Evolutionary conservation across 2,888 invertebrate genomes (phyloP).

Genomic region (Cecidostiba fungosa): DNA sequence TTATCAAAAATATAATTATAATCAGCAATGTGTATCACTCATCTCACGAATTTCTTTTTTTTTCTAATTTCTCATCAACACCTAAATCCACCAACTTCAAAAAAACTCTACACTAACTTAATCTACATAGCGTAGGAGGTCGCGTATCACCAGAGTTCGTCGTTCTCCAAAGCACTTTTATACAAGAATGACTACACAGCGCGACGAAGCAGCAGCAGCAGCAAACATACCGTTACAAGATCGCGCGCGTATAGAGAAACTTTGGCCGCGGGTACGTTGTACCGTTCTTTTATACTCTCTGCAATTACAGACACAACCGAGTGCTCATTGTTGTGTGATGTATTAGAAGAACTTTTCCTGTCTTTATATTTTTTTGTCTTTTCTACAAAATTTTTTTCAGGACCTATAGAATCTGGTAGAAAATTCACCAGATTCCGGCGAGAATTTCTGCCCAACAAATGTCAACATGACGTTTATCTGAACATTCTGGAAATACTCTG

Average conservation of each 20-base stretch:
- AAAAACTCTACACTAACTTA: neutral
- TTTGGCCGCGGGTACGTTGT: neutral
- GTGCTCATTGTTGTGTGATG: neutral
- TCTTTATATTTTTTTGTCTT: neutral
- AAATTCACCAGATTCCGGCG: too few species aligned
- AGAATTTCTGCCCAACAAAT: too few species aligned
- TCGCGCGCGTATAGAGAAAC: neutral
- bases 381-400: neutral
- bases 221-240: constrained; percentile 23
- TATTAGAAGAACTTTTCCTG: neutral
- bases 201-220: neutral
- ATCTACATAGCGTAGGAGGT: neutral
- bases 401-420: too few species aligned
- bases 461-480: too few species aligned
- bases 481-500: too few species aligned
- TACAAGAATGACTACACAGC: constrained; percentile 5
- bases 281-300: constrained; percentile 7
- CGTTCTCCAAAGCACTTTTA: constrained; percentile 20
- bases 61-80: too few species aligned
- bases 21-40: too few species aligned
- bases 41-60: too few species aligned
- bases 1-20: neutral
- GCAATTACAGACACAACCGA: neutral
- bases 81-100: too few species aligned
- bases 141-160: neutral